Conservation (phyloP, 2,797 vertebrate species). For the Cossypha polioptera region DNA sequence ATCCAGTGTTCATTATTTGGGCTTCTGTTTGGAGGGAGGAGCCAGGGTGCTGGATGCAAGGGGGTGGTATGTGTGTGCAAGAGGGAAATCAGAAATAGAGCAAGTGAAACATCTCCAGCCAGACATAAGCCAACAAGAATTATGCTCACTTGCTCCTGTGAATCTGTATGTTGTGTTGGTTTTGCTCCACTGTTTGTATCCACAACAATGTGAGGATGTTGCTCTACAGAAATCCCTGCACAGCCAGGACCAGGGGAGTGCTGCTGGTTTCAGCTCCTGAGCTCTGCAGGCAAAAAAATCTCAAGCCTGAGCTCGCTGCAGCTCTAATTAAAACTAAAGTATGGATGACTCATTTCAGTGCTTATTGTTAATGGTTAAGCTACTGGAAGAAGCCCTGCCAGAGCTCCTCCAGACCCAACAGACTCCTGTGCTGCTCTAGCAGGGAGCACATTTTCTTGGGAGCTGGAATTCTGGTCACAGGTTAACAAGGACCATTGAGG, state of each 20-base stretch:
- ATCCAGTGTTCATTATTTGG: background rate
- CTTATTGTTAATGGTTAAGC: conserved; percentile 38
- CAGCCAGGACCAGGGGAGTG: background rate
- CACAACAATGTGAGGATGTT: background rate
- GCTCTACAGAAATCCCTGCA: background rate
- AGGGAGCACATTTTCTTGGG: background rate
- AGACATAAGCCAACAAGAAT: background rate
- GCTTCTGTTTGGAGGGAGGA: fast-evolving
- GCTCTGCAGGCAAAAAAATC: background rate
- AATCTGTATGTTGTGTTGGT: background rate
- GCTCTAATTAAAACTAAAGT: conserved; percentile 56
- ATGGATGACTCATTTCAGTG: conserved; percentile 34
- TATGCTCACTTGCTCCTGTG: background rate
- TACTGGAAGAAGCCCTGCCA: conserved; percentile 31
- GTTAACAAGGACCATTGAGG: background rate
- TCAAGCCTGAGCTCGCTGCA: conserved; percentile 16
- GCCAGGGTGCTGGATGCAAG: fast-evolving
- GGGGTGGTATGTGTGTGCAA: fast-evolving
- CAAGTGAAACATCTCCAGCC: background rate
- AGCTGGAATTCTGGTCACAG: background rate
- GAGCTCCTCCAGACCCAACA: background rate
- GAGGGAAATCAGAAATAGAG: background rate
- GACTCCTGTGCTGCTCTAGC: background rate
- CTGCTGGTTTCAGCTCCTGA: conserved; percentile 27
- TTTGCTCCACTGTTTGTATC: background rate